These are phyloP conservation scores for Heliconius ethilla DNA, from an alignment of 2,888 invertebrate genomes.

Conservation along the genomic window DNA sequence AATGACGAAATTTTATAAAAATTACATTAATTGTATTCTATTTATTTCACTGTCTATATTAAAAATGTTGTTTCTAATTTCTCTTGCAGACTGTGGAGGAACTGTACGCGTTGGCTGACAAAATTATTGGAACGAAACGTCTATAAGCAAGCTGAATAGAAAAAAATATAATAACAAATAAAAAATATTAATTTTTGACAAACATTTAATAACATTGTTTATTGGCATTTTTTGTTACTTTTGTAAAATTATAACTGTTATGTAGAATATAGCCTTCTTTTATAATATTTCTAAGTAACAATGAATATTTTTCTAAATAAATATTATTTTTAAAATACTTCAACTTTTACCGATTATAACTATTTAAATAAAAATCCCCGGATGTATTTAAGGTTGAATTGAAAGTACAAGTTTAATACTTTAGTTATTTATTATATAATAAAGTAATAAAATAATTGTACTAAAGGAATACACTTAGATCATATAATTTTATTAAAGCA, in stretches of 20 bases:
- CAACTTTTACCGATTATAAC: neutral
- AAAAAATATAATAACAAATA: conserved; percentile 23
- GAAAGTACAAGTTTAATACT: conserved; percentile 33
- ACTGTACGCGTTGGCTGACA: conserved; percentile 85
- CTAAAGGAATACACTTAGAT: conserved; percentile 27
- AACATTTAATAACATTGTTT: conserved; percentile 11
- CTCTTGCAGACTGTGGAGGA: conserved; percentile 85
- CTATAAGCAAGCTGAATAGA: conserved; percentile 49
- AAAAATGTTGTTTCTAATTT: conserved; percentile 37
- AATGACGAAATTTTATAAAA: too few relatives aligned
- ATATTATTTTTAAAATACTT: neutral
- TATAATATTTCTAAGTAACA: conserved; percentile 24
- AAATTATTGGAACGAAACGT: conserved; percentile 82
- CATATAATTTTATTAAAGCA: conserved; percentile 9
- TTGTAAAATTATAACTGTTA: conserved; percentile 3
- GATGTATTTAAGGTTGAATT: conserved; percentile 7
- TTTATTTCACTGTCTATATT: too few relatives aligned
- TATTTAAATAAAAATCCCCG: neutral
- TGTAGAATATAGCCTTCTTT: neutral
- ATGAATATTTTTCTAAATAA: conserved; percentile 24
- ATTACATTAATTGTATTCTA: too few relatives aligned
- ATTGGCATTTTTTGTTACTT: conserved; percentile 2
- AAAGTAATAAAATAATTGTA: conserved; percentile 32
- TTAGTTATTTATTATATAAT: conserved; percentile 36
- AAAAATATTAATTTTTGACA: conserved; percentile 8